Evolutionary conservation across 2,888 invertebrate species (phyloP).

Genomic region (Isotomurus palustris): DNA sequence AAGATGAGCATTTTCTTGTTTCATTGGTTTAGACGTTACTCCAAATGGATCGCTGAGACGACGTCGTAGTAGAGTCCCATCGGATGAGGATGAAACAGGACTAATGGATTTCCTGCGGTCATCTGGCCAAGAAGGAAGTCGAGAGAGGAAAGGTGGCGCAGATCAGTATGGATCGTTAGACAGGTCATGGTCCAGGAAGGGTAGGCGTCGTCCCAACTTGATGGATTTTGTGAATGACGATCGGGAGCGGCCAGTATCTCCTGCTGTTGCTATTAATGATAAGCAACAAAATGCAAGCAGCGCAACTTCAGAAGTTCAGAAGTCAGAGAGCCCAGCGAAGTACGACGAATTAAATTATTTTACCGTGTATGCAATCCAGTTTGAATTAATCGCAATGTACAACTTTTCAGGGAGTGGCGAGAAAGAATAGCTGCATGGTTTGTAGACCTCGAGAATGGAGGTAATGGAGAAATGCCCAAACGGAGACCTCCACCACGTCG

Average conservation of each 20-base stretch:
- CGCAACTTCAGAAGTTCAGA: conserved; percentile 13
- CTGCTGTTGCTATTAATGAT: conserved; percentile 47
- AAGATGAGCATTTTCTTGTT: no score
- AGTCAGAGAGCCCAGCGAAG: conserved; percentile 37
- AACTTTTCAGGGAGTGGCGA: conserved; percentile 67
- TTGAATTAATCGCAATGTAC: conserved; percentile 23
- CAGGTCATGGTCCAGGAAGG: conserved; percentile 81
- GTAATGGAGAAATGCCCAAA: conserved; percentile 63
- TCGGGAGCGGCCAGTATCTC: conserved; percentile 67
- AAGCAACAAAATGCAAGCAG: conserved; percentile 32
- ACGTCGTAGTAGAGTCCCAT: conserved; percentile 72
- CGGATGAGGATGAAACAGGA: conserved; percentile 76
- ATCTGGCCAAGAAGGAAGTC: conserved; percentile 61
- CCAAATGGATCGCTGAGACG: conserved; percentile 82
- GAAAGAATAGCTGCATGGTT: conserved; percentile 90
- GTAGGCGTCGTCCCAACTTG: conserved; percentile 73
- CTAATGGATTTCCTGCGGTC: conserved; percentile 80
- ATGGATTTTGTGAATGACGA: conserved; percentile 64
- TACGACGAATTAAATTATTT: conserved; percentile 1
- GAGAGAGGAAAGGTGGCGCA: conserved; percentile 70
- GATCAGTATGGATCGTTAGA: conserved; percentile 57
- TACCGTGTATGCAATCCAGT: background rate
- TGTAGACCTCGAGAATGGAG: conserved; percentile 69
- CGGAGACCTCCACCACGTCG: conserved; percentile 54
- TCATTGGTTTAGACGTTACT: conserved; percentile 63